Base-by-base conservation (phyloP, 2,797 vertebrate genomes). In the Gobionotothen gibberifrons region DNA sequence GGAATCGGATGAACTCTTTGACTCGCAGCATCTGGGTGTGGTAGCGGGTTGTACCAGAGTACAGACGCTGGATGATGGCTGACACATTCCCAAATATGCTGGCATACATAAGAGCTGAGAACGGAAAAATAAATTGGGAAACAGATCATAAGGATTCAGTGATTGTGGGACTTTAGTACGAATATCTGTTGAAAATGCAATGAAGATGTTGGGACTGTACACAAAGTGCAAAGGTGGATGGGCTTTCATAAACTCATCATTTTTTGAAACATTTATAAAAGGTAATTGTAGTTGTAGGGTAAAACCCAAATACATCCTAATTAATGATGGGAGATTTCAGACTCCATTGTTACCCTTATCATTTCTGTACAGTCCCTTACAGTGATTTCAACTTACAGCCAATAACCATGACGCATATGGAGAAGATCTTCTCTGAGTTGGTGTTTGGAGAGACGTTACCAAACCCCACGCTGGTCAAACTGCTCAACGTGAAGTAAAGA, bases 341-440 rank as follows among this genome's bases (percentile, higher is more conserved):
- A 42, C 22, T 44, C 2, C 17, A 21, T 21, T 21, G 21, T 9
- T 21, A 14, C 26, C 5, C 10, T 11, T 32, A 5, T 54, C 2
- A 36, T 19, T 40, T 58, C 1, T 2, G 6, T 46, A 47, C 51
- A 65, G 13, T 69, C 52, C 32, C 32, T 5, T 40, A 21, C 5
- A 40, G 3, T 53, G 52, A 52, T 53, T 78, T 75, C 17, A 68
- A 97, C 98, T 98, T 93, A 99, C 98, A 98, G 93, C 98, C 98
- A 43, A 99, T 98, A 43, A 99, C 96, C 98, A 99, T 99, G 92
- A 99, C 96, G 1, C 98, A 99, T 93, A 99, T 99, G 84, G 98
- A 99, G 94, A 99, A 99, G 87, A 99, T 95, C 96, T 99, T 99
- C 93, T 99, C 98, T 0, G 97, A 99, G 92, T 99, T 99, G 89